Evolutionary conservation across 2,113 vertebrate species (phyloP).

Genomic region (Porphyrio hochstetteri): DNA sequence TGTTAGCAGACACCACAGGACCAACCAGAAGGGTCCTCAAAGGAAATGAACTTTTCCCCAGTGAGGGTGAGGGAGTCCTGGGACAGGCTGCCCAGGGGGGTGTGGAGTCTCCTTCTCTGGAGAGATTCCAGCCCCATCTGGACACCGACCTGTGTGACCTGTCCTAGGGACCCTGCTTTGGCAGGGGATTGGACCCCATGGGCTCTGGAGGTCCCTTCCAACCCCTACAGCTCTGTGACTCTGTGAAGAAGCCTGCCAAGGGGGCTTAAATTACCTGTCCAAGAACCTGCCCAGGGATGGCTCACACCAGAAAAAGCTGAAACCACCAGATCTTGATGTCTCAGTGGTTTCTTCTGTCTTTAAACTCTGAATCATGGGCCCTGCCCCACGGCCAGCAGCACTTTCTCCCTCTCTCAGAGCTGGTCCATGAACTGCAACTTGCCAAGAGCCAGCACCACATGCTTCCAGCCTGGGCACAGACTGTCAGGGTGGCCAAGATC

Average conservation of each 20-base stretch:
- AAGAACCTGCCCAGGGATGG: background rate
- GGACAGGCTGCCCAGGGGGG: no score
- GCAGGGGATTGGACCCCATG: no score
- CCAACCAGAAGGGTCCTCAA: background rate
- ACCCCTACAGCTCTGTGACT: no score
- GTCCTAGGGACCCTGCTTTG: no score
- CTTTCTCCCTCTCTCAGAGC: background rate
- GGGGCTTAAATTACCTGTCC: background rate
- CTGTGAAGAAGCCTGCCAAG: background rate
- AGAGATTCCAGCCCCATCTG: no score
- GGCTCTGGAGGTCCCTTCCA: no score
- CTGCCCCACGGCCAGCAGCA: background rate
- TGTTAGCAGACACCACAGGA: background rate
- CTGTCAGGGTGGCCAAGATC: background rate
- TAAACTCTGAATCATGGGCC: background rate
- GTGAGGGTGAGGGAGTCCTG: no score
- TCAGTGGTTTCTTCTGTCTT: background rate
- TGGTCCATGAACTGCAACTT: background rate
- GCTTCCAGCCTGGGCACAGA: background rate
- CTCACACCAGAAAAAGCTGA: background rate
- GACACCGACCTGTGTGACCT: no score
- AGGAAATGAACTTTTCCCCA: background rate
- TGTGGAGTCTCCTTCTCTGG: no score
- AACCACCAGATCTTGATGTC: background rate
- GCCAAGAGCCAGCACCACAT: accelerated